These are phyloP conservation scores for Spilogale gracilis DNA, from an alignment of 2,113 vertebrate species.

Conservation along the genomic window DNA sequence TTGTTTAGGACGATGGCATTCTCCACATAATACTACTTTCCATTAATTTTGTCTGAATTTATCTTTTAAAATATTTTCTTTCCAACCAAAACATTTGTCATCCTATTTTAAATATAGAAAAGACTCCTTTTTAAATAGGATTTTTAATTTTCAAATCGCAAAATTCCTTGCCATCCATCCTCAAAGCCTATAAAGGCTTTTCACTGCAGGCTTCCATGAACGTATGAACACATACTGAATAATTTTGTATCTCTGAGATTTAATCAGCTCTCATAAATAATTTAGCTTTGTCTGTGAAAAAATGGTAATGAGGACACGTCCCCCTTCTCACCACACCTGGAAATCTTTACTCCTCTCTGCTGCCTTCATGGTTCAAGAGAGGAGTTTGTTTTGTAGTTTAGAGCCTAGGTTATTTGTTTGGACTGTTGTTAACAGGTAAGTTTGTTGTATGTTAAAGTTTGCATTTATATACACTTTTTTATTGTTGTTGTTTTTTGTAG, in stretches of 20 bases:
- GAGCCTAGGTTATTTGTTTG: not conserved
- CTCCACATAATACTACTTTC: not conserved
- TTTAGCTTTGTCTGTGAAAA: not conserved
- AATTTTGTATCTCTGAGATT: conserved; percentile 13
- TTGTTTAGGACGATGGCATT: not conserved
- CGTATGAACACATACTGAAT: not conserved
- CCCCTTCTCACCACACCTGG: not conserved
- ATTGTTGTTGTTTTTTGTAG: too few relatives aligned
- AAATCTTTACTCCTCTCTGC: not conserved
- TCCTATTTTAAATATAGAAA: conserved; percentile 2
- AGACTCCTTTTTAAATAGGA: not conserved
- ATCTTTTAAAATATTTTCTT: conserved; percentile 42
- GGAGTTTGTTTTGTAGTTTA: not conserved
- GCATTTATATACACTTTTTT: not conserved
- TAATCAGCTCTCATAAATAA: not conserved
- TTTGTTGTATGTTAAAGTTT: not conserved
- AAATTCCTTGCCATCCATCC: not conserved
- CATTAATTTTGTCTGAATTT: conserved; percentile 12
- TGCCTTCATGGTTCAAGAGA: not conserved
- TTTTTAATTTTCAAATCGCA: conserved; percentile 42
- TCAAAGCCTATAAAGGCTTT: not conserved
- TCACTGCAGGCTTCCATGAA: not conserved
- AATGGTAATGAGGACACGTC: not conserved
- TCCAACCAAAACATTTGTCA: conserved; percentile 9
- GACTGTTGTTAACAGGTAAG: not conserved